Evolutionary conservation across 2,888 invertebrate genomes (phyloP), one percentile per base, ranked within the genome.

Genomic region (Acanthosoma haemorrhoidale): DNA sequence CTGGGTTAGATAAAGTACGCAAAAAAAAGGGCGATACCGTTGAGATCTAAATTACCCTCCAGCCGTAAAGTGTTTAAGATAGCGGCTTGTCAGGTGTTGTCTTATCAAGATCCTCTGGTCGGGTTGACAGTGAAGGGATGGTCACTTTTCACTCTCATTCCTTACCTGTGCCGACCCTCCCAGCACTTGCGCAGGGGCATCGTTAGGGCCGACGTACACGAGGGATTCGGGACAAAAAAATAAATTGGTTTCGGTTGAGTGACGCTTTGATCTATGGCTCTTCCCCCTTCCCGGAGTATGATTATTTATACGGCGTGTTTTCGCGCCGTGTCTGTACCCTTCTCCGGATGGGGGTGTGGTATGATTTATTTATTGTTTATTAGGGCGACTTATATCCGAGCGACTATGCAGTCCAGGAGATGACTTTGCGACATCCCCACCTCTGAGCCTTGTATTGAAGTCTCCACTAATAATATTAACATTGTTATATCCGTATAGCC

Each of bases 221-320:
- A n/a, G n/a, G n/a, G n/a, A n/a, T n/a, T n/a, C n/a, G 16, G 8
- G 16, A 57, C 4, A 57, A 64, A 64, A 64, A 64, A 64, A 41
- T 64, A 64, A 41, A 64, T 64, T 64, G 64, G 64, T 41, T 64
- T 64, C 41, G 41, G 64, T 64, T 38, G 64, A 64, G 29, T 64
- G 64, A 29, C 36, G 39, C 64, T 64, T 64, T 64, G 64, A 64
- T 64, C 64, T 64, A 64, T 64, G 39, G 64, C 39, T 9, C 38
- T 18, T 11, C 21, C n/a, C 51, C n/a, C 51, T n/a, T 51, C 25
- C 51, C n/a, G 25, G 3, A 25, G 1, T 25, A 25, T 51, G 51
- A 51, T 51, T 51, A 51, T 51, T 51, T 51, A 51, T n/a, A 1
- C 13, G 21, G 18, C 43, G 18, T 4, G 43, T 16, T n/a, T 3